Evolutionary conservation across 2,113 vertebrate species (phyloP), one percentile per base, ranked within the genome.

Genomic region (Hypomesus transpacificus): DNA sequence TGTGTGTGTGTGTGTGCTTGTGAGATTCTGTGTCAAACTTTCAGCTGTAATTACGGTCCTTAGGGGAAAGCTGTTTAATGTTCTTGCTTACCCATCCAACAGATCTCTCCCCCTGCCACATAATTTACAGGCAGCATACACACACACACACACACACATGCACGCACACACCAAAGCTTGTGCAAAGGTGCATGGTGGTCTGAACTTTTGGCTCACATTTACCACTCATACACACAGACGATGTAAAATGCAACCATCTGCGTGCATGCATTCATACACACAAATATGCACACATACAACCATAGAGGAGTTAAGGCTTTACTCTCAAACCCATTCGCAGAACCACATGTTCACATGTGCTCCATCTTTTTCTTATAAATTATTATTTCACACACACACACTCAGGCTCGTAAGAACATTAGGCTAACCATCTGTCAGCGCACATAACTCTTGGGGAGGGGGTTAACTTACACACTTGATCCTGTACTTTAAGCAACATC

Each of bases 361-460:
- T 34, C 31, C 31, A 34, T 34, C 4, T 7, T 34, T 34, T 34
- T 34, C 31, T 34, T 34, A 34, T 4, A 34, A 4, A 34, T 34
- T 34, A 34, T 34, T 34, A 34, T 34, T 6, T 3, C 60, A 58
- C 34, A 68, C 39, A 39, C 67, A 52, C 46, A 64, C n/a, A n/a
- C 60, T 50, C 20, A 21, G 7, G 31, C 51, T 34, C 69, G 24
- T 22, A 57, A 72, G 75, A 71, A 50, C 28, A 11, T 80, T 75
- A 80, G 81, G 85, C 80, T 73, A 83, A 78, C 74, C 77, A 71
- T 76, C 79, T 86, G 85, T 85, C 81, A 60, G 75, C 84, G 85
- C 82, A 84, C 85, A 75, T 63, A 68, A 71, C 78, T 18, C 67
- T 34, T 34, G 31, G 31, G 31, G 31, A 61, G 58, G 74, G 82